phyloP scores from a whole-genome alignment of 2,888 invertebrate species.

The Aphodius granarius region DNA sequence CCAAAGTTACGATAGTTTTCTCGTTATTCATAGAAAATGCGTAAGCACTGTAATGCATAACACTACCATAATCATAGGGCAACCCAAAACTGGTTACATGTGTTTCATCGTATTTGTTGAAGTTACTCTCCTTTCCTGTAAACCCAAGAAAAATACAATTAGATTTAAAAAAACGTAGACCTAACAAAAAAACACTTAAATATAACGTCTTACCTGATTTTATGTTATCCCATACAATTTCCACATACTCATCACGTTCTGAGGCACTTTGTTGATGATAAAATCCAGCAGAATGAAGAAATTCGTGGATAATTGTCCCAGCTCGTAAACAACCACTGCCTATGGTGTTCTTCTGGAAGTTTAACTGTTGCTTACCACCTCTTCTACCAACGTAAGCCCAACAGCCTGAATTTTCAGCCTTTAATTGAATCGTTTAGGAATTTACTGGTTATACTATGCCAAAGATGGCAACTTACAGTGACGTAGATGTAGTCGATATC shows the following conservation, averaged over 20 bases:
- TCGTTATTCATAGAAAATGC: constrained; percentile 71
- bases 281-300: constrained; percentile 79
- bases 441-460: background rate
- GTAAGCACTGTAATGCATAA: constrained; percentile 71
- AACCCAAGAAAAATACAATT: background rate
- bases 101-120: constrained; percentile 67
- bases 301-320: constrained; percentile 74
- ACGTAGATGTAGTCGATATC: constrained; percentile 23
- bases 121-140: constrained; percentile 62
- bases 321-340: constrained; percentile 60
- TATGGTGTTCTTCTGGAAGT: constrained; percentile 38
- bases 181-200: background rate
- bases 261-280: constrained; percentile 82
- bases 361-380: constrained; percentile 25
- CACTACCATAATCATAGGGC: constrained; percentile 70
- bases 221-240: constrained; percentile 75
- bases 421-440: background rate
- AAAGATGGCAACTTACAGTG: constrained; percentile 13
- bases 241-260: constrained; percentile 75
- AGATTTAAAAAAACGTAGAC: background rate
- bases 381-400: constrained; percentile 27
- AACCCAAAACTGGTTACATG: constrained; percentile 68
- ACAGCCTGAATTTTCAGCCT: constrained; percentile 25
- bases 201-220: constrained; percentile 52
- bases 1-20: constrained; percentile 65